Conservation (phyloP, 2,113 vertebrate genomes). For the Miniopterus natalensis region DNA sequence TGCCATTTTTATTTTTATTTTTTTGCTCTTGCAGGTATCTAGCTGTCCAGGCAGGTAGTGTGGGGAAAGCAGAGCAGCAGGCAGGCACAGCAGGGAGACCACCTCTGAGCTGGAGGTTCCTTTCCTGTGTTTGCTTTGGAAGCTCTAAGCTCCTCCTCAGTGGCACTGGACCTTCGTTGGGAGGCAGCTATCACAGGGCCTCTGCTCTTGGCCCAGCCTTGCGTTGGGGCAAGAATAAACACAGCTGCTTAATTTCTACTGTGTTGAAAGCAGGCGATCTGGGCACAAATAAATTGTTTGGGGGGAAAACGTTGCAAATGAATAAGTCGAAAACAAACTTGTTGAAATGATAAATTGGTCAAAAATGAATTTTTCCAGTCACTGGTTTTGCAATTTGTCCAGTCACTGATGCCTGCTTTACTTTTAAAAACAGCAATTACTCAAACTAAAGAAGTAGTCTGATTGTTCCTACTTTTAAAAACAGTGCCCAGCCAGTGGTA, state of each 20-base stretch:
- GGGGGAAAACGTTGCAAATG: constrained; percentile 46
- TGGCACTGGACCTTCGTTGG: accelerated
- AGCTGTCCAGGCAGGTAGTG: accelerated
- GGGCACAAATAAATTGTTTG: constrained; percentile 55
- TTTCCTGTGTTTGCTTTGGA: not conserved
- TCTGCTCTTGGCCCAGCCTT: not conserved
- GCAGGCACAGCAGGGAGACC: accelerated
- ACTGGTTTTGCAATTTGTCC: constrained; percentile 78
- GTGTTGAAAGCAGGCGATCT: not conserved
- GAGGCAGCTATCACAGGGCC: not conserved
- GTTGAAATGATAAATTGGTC: constrained; percentile 79
- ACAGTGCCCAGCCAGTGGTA: constrained; percentile 15
- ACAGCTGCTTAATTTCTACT: not conserved
- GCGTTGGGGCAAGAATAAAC: not conserved
- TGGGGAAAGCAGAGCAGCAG: too few species aligned
- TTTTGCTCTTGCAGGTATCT: not conserved
- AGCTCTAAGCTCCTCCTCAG: not conserved
- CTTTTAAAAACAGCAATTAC: constrained; percentile 81
- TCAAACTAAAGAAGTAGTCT: constrained; percentile 71
- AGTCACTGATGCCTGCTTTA: constrained; percentile 73
- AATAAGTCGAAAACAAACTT: constrained; percentile 75
- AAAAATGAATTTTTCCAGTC: constrained; percentile 76
- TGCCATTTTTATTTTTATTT: not conserved
- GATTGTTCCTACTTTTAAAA: constrained; percentile 67
- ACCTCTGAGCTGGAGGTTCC: not conserved